Evolutionary conservation across 1,140 invertebrate genomes (phyloP).

Genomic region (Ylistrum balloti): DNA sequence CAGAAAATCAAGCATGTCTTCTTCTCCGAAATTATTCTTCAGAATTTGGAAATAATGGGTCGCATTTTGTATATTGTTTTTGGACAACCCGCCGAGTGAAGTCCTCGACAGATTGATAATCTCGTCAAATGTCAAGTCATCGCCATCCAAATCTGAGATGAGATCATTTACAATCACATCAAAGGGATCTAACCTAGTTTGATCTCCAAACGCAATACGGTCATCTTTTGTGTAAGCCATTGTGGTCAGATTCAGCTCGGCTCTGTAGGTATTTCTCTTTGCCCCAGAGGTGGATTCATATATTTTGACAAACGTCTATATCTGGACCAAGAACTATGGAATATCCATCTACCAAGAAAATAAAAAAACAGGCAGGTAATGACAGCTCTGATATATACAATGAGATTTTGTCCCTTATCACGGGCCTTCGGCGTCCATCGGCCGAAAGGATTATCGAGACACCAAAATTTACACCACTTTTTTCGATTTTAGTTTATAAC

Average conservation of each 20-base stretch:
- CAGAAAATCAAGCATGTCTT: constrained; percentile 34
- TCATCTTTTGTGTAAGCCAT: neutral
- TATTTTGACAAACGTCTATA: no score
- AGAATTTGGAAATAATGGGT: neutral
- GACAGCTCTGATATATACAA: no score
- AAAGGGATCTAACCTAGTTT: neutral
- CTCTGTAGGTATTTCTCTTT: no score
- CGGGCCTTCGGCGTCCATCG: no score
- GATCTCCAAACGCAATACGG: neutral
- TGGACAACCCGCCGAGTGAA: neutral
- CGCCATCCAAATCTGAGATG: neutral
- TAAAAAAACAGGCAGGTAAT: neutral
- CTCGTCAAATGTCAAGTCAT: neutral
- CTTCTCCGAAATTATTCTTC: neutral
- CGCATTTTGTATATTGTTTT: neutral
- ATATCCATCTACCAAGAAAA: neutral
- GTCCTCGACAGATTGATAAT: constrained; percentile 3
- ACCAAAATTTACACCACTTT: no score
- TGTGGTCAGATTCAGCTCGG: neutral
- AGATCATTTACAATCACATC: neutral
- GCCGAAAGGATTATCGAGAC: no score
- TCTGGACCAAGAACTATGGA: neutral
- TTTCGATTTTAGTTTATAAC: no score
- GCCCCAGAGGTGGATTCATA: no score
- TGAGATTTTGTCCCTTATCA: no score